A percentile compares a stretch with the other conserved stretches of the same genome.
phyloP scores from a whole-genome alignment of 2,888 invertebrate species.

The Eurois occulta region DNA sequence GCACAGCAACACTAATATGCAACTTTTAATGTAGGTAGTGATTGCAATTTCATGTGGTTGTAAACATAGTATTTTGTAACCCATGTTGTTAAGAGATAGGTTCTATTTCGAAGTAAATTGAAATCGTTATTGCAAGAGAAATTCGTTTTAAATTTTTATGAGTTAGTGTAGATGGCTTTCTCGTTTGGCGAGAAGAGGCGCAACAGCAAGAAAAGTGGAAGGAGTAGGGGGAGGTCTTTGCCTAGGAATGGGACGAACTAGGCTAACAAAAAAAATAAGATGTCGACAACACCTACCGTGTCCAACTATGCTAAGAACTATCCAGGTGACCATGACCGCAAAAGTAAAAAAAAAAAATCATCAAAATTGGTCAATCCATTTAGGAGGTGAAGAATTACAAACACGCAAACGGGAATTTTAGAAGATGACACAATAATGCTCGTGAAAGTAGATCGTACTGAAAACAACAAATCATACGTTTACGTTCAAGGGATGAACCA shows the following conservation, averaged over 20 bases:
- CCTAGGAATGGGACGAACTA: too few species aligned
- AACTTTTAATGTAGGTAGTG: background rate
- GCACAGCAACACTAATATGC: background rate
- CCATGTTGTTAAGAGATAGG: background rate
- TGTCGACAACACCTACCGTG: background rate
- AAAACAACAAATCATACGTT: slow-evolving; percentile 38
- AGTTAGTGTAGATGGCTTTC: too few species aligned
- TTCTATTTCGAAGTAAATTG: background rate
- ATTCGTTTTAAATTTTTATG: background rate
- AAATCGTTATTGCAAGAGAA: background rate
- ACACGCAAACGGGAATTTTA: background rate
- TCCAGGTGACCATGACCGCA: background rate
- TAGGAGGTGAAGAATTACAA: background rate
- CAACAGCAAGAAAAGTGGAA: too few species aligned
- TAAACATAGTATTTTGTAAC: background rate
- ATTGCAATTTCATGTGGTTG: background rate
- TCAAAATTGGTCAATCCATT: background rate
- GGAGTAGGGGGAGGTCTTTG: too few species aligned
- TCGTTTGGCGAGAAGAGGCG: too few species aligned
- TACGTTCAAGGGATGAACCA: slow-evolving; percentile 12
- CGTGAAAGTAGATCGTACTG: background rate
- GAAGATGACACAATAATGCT: background rate
- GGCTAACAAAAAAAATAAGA: too few species aligned
- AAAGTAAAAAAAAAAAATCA: background rate
- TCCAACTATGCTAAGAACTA: background rate